Base-by-base conservation (phyloP, 2,113 vertebrate species). In the Ceyx margarethae region DNA sequence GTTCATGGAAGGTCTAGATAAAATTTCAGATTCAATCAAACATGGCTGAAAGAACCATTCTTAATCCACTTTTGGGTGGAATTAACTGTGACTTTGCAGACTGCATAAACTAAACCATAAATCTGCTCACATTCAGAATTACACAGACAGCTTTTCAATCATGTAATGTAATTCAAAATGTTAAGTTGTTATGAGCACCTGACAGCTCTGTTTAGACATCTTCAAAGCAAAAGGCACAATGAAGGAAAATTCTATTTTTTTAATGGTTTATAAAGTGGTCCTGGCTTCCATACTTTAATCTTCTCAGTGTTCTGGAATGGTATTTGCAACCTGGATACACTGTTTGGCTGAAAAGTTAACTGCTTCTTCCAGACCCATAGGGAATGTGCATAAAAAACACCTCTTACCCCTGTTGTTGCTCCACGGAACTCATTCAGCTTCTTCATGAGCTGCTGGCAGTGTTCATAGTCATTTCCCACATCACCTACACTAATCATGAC, bases 381-480 rank as follows among this genome's bases (percentile, higher is more conserved):
- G 13, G 21, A 68, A 73, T 0, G 5, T 31, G 6, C 19, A 45
- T 22, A 54, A 37, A 90, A 92, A 82, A 81, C 33, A n/a, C 12
- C 25, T 91, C 97, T 98, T 96, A 99, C 98, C 98, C 97, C 83
- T 17, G 96, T 97, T 76, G 95, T 96, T 61, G 96, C 87, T 84
- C 98, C 98, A 60, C 78, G 98, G 90, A 99, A 98, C 90, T 98
- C 97, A 50, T 91, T 90, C 83, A 99, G 97, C 74, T 96, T 98
- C 94, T 97, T 98, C 83, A 96, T 97, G 81, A 99, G 98, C 91
- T 98, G 98, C 74, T 98, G 95, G 48, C 99, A 98, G 62, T 98
- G 98, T 83, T 99, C 98, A 5, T 98, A 99, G 93, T 98, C 98
- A 89, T 97, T 97, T 60, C 98, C 99, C 33, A 98, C 96, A 86